These are phyloP conservation scores for Syngnathus typhle DNA, from an alignment of 2,113 vertebrate genomes.

Conservation along the genomic window DNA sequence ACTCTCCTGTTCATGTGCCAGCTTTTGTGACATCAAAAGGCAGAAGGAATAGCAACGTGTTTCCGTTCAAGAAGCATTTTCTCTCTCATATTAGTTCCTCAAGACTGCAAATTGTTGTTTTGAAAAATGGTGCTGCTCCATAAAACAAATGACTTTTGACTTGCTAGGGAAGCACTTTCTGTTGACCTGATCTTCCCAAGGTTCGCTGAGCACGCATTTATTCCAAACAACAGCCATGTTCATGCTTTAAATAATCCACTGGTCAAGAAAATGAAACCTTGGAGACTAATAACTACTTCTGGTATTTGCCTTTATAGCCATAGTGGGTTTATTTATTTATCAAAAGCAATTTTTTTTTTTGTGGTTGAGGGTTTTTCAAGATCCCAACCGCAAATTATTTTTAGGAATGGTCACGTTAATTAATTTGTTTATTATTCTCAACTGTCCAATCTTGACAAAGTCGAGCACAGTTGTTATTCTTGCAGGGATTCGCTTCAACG, in stretches of 20 bases:
- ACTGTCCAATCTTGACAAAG: too few relatives aligned
- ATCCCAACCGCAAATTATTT: too few relatives aligned
- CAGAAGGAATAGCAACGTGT: neutral
- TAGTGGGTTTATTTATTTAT: neutral
- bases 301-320: neutral
- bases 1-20: neutral
- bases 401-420: too few relatives aligned
- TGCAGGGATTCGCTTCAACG: too few relatives aligned
- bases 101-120: neutral
- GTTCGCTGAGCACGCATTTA: slow-evolving; percentile 20
- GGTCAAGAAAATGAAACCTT: slow-evolving; percentile 12
- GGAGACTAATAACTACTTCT: slow-evolving; percentile 1
- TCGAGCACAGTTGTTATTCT: too few relatives aligned
- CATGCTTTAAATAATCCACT: neutral
- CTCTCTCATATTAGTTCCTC: neutral
- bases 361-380: too few relatives aligned
- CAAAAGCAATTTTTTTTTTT: too few relatives aligned
- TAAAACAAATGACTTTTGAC: slow-evolving; percentile 33
- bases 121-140: slow-evolving; percentile 1
- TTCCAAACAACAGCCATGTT: neutral
- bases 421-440: too few relatives aligned
- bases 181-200: slow-evolving; percentile 13
- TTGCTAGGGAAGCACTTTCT: slow-evolving; percentile 22
- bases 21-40: neutral
- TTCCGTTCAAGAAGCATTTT: neutral